A percentile compares a stretch with the other conserved stretches of the same genome.
Evolutionary conservation across 2,797 vertebrate genomes (phyloP).

Genomic region (Paramormyrops hopkinsi): DNA sequence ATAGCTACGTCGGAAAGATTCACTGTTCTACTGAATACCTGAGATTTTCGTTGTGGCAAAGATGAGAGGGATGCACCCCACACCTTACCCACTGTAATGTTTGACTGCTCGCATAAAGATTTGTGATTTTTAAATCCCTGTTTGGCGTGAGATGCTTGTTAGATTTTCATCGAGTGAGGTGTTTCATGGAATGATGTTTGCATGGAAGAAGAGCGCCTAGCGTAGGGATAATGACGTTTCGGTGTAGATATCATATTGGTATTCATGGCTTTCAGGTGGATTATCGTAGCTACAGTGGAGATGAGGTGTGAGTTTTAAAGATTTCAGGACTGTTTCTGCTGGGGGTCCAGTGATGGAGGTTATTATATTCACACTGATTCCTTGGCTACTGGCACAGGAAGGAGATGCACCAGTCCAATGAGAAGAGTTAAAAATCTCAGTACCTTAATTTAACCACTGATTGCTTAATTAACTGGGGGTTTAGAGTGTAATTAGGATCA

Average conservation of each 20-base stretch:
- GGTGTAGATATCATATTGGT: not conserved
- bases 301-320: not conserved
- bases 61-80: too few species aligned
- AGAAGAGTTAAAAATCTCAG: slow-evolving; percentile 59
- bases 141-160: not conserved
- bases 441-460: slow-evolving; percentile 62
- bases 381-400: not conserved
- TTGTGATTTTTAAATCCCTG: not conserved
- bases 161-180: not conserved
- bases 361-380: not conserved
- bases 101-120: not conserved
- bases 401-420: slow-evolving; percentile 41
- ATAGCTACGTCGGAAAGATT: slow-evolving; percentile 9
- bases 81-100: not conserved
- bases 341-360: not conserved
- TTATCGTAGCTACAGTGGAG: not conserved
- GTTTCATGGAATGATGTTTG: not conserved
- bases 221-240: not conserved
- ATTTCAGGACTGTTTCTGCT: not conserved
- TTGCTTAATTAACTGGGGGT: slow-evolving; percentile 66
- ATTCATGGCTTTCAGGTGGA: not conserved
- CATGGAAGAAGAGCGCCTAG: not conserved
- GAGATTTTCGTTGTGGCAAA: not conserved
- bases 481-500: slow-evolving; percentile 60
- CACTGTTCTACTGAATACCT: slow-evolving; percentile 3